phyloP scores from a whole-genome alignment of 2,113 vertebrate genomes.

The Synodontis membranacea region DNA sequence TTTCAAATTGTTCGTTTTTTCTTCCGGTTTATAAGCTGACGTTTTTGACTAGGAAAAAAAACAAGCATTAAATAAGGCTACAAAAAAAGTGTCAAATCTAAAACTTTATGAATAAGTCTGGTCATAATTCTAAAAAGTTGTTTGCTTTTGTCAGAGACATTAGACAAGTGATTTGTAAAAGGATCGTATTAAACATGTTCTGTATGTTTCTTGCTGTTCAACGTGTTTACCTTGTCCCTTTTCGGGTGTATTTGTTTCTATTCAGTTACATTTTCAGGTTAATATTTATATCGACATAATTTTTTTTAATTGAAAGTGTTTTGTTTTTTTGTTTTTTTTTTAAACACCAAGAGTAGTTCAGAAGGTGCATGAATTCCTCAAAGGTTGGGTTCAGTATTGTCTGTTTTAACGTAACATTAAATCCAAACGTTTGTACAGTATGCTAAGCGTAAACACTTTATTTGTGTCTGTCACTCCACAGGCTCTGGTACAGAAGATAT shows the following conservation, averaged over 20 bases:
- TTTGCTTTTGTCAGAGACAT: not conserved
- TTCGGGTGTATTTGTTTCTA: not conserved
- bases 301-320: not conserved
- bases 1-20: not conserved
- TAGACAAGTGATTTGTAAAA: not conserved
- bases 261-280: not conserved
- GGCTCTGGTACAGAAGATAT: constrained; percentile 87
- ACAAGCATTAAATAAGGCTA: not conserved
- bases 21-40: not conserved
- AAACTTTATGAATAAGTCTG: not conserved
- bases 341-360: not conserved
- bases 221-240: not conserved
- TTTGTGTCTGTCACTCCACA: constrained; percentile 56
- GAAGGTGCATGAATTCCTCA: not conserved
- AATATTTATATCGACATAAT: not conserved
- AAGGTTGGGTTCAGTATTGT: not conserved
- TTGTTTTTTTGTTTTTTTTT: not conserved
- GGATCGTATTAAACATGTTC: not conserved
- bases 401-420: not conserved
- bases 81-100: not conserved
- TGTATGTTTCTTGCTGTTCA: not conserved
- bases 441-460: not conserved
- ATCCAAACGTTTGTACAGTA: not conserved
- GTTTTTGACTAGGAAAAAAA: not conserved
- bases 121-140: too few relatives aligned